Conservation (phyloP, 2,888 invertebrate species). For the Dendrolimus pini region DNA sequence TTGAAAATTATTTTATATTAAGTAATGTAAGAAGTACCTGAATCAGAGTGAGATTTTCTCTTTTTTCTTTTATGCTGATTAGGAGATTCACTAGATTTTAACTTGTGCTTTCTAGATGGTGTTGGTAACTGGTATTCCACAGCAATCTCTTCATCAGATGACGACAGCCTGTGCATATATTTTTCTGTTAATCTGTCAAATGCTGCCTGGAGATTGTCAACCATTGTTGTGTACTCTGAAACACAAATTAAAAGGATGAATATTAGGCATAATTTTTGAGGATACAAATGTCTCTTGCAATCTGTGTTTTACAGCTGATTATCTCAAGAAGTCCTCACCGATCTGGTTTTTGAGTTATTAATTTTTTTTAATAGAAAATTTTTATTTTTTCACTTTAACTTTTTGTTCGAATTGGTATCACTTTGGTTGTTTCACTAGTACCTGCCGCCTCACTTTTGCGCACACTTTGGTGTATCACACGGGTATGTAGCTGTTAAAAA, state of each 20-base stretch:
- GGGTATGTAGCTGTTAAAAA: too few relatives aligned
- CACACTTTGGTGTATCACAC: too few relatives aligned
- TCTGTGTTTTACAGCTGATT: too few relatives aligned
- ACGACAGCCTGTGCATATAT: constrained; percentile 87
- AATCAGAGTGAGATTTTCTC: constrained; percentile 52
- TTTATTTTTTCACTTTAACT: too few relatives aligned
- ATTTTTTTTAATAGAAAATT: too few relatives aligned
- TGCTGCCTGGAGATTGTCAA: constrained; percentile 86
- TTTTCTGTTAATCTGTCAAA: constrained; percentile 89
- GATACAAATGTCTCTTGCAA: too few relatives aligned
- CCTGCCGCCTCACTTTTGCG: too few relatives aligned
- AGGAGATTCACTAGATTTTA: constrained; percentile 54
- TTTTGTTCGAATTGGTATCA: too few relatives aligned
- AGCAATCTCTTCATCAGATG: constrained; percentile 86
- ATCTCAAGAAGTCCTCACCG: too few relatives aligned
- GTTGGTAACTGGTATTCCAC: constrained; percentile 79
- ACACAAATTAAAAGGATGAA: constrained; percentile 6
- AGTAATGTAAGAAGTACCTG: constrained; percentile 21
- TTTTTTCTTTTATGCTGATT: constrained; percentile 55
- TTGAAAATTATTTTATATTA: neutral
- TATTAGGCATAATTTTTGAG: too few relatives aligned
- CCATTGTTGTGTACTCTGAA: constrained; percentile 92
- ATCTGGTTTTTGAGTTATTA: too few relatives aligned
- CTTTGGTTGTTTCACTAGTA: too few relatives aligned
- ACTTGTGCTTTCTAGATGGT: constrained; percentile 61